These are phyloP conservation scores for Polia nebulosa DNA, from an alignment of 2,888 invertebrate genomes.

Conservation along the genomic window DNA sequence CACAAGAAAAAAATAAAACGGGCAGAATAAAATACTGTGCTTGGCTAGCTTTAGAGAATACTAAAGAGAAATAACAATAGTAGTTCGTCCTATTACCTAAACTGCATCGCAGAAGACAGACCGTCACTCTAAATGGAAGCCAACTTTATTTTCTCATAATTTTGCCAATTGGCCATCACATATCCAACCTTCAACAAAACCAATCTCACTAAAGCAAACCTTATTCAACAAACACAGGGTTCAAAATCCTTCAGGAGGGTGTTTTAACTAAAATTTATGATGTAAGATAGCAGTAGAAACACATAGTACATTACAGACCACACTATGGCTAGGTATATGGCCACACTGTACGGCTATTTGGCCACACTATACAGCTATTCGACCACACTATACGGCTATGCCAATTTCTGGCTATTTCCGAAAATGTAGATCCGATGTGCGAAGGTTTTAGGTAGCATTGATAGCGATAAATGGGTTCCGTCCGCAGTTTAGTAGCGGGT, in stretches of 20 bases:
- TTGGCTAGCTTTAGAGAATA: neutral
- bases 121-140: slow-evolving; percentile 23
- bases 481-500: slow-evolving; percentile 17
- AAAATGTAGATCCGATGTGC: slow-evolving; percentile 57
- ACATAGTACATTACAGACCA: slow-evolving; percentile 61
- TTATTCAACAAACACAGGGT: slow-evolving; percentile 10
- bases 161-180: slow-evolving; percentile 50
- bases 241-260: slow-evolving; percentile 21
- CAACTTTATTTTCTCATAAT: slow-evolving; percentile 52
- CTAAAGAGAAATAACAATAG: neutral
- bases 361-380: slow-evolving; percentile 38
- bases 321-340: slow-evolving; percentile 29
- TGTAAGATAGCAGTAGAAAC: slow-evolving; percentile 60
- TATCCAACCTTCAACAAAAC: slow-evolving; percentile 21
- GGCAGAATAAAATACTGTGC: neutral
- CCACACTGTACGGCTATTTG: slow-evolving; percentile 21
- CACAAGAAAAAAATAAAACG: no score
- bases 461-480: slow-evolving; percentile 44
- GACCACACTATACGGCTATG: slow-evolving; percentile 41
- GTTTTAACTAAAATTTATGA: slow-evolving; percentile 55
- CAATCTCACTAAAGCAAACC: slow-evolving; percentile 20
- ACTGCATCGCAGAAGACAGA: neutral
- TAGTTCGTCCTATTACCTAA: neutral
- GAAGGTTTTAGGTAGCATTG: slow-evolving; percentile 36
- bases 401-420: slow-evolving; percentile 55